Conservation (phyloP, 2,797 vertebrate genomes). For the Pangasius larnaudii region DNA sequence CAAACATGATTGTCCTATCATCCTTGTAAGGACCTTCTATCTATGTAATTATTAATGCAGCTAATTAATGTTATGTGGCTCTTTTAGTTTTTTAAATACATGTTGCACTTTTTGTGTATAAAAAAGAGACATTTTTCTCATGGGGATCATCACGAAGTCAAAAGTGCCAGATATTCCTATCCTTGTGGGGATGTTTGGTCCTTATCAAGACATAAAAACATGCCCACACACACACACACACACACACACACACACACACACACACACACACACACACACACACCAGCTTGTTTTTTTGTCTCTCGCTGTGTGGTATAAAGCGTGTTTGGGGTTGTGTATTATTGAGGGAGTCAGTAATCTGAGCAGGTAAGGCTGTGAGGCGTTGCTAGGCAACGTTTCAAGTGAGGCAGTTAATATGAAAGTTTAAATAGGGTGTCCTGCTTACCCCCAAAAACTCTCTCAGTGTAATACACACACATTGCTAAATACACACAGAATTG, state of each 20-base stretch:
- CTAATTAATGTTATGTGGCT: no score
- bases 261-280: slow-evolving; percentile 16
- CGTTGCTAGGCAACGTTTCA: slow-evolving; percentile 81
- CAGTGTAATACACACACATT: slow-evolving; percentile 13
- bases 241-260: background rate
- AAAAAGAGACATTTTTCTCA: background rate
- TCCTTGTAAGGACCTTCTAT: background rate
- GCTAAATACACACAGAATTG: no score
- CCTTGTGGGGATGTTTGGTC: background rate
- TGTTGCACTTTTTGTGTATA: no score
- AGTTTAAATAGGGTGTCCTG: slow-evolving; percentile 75
- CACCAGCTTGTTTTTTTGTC: background rate
- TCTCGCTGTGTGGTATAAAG: slow-evolving; percentile 35
- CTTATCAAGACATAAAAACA: background rate
- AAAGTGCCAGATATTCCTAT: background rate
- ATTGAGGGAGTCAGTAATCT: slow-evolving; percentile 87
- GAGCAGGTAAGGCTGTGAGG: slow-evolving; percentile 76
- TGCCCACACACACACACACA: background rate
- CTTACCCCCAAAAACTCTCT: slow-evolving; percentile 19
- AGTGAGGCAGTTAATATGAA: slow-evolving; percentile 79
- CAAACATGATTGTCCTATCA: background rate
- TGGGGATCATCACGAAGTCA: background rate
- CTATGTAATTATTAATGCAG: no score
- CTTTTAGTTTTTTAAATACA: no score
- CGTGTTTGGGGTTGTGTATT: slow-evolving; percentile 59